Evolutionary conservation across 2,113 vertebrate genomes (phyloP).

Genomic region (Cnemophilus loriae): DNA sequence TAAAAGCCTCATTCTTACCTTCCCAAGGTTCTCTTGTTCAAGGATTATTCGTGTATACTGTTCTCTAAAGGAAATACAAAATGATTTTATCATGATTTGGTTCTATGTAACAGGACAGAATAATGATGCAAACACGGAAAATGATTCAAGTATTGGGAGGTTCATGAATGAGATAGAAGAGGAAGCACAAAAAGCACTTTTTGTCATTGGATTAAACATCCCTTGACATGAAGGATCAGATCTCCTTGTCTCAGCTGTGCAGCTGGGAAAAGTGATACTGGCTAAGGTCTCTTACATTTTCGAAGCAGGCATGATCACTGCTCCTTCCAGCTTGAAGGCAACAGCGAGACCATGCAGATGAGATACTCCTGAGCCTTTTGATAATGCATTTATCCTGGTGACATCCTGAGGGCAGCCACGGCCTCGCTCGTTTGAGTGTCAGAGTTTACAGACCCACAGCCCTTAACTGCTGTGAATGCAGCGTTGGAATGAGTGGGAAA

Average conservation of each 20-base stretch:
- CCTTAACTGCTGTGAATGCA: neutral
- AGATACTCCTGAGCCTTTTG: neutral
- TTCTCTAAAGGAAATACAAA: conserved; percentile 76
- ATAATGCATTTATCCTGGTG: neutral
- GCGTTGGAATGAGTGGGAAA: neutral
- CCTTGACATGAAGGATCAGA: neutral
- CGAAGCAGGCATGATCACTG: neutral
- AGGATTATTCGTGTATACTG: conserved; percentile 89
- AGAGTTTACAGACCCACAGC: neutral
- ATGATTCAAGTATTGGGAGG: neutral
- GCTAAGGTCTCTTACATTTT: neutral
- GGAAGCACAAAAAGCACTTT: neutral
- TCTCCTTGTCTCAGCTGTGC: neutral
- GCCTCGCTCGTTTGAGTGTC: neutral
- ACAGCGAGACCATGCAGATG: neutral
- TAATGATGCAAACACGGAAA: neutral
- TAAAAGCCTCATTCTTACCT: conserved; percentile 77
- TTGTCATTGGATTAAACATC: neutral
- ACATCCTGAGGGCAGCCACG: neutral
- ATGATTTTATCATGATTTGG: neutral
- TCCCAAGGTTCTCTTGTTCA: conserved; percentile 94
- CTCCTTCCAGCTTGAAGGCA: neutral
- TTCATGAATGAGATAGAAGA: neutral
- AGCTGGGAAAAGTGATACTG: neutral
- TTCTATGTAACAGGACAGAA: neutral